These are phyloP conservation scores for Ceryle rudis DNA, from an alignment of 2,797 vertebrate species.

Conservation along the genomic window DNA sequence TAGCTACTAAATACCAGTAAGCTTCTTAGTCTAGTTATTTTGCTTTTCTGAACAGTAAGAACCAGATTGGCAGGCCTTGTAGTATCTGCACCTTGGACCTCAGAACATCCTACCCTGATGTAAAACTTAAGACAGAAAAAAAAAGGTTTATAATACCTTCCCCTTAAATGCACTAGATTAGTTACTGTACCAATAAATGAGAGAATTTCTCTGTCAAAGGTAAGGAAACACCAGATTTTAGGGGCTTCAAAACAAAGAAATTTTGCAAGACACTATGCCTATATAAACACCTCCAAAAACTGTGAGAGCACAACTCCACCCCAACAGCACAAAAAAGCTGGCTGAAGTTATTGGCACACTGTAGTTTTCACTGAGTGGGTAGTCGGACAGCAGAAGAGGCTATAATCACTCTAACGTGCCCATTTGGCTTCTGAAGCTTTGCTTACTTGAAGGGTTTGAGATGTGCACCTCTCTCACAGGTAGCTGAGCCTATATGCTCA, in stretches of 20 bases:
- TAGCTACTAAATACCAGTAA: slow-evolving; percentile 87
- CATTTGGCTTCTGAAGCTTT: background rate
- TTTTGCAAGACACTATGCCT: background rate
- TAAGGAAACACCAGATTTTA: slow-evolving; percentile 24
- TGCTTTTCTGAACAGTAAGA: slow-evolving; percentile 77
- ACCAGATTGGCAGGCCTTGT: slow-evolving; percentile 77
- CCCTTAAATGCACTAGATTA: slow-evolving; percentile 27
- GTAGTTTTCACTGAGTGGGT: background rate
- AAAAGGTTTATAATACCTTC: background rate
- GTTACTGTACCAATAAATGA: slow-evolving; percentile 29
- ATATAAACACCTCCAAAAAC: slow-evolving; percentile 1
- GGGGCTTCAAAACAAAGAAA: background rate
- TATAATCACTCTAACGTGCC: background rate
- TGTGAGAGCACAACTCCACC: background rate
- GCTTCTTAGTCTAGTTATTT: slow-evolving; percentile 83
- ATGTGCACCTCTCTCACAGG: background rate
- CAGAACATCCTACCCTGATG: slow-evolving; percentile 27
- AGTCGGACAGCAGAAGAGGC: background rate
- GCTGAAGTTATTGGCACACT: background rate
- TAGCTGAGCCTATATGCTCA: background rate
- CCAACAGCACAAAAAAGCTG: background rate
- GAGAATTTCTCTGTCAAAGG: slow-evolving; percentile 25
- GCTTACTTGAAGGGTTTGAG: background rate
- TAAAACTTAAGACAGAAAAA: slow-evolving; percentile 29
- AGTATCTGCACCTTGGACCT: slow-evolving; percentile 13